Conservation (phyloP, 2,113 vertebrate species). For the Brachyistius frenatus region DNA sequence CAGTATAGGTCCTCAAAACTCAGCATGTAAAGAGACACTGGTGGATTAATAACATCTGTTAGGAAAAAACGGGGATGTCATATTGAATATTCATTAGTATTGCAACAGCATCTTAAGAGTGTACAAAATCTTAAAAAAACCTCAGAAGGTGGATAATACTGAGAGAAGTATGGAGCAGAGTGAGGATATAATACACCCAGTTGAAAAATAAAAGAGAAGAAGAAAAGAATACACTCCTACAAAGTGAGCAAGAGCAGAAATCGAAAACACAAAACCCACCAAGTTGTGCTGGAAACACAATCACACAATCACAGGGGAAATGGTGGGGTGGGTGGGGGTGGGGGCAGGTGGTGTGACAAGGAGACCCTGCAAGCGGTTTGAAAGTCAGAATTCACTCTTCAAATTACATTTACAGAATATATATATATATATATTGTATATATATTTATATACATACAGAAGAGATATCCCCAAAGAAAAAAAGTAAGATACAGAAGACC, state of each 20-base stretch:
- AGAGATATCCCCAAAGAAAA: slow-evolving; percentile 63
- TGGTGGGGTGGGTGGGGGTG: slow-evolving; percentile 31
- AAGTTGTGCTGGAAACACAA: slow-evolving; percentile 82
- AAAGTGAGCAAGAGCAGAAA: slow-evolving; percentile 89
- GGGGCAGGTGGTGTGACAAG: slow-evolving; percentile 46
- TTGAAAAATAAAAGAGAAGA: slow-evolving; percentile 69
- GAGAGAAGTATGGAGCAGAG: slow-evolving; percentile 70
- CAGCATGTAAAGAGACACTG: slow-evolving; percentile 54
- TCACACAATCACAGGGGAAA: slow-evolving; percentile 88
- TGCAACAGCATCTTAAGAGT: slow-evolving; percentile 84
- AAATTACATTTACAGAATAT: slow-evolving; percentile 86
- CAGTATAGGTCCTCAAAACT: slow-evolving; percentile 62
- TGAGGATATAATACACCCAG: slow-evolving; percentile 57
- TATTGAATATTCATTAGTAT: slow-evolving; percentile 78
- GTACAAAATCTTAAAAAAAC: slow-evolving; percentile 73
- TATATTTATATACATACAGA: slow-evolving; percentile 84
- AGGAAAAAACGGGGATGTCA: slow-evolving; percentile 47
- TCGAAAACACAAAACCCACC: slow-evolving; percentile 82
- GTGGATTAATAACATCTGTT: slow-evolving; percentile 57
- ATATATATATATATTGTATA: slow-evolving; percentile 69
- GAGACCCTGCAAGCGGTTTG: slow-evolving; percentile 80
- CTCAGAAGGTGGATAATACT: slow-evolving; percentile 57
- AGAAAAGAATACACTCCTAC: slow-evolving; percentile 84
- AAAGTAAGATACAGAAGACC: slow-evolving; percentile 84
- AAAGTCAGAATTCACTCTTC: slow-evolving; percentile 88